Evolutionary conservation across 2,888 invertebrate species (phyloP).

Genomic region (Ecliptopera silaceata): DNA sequence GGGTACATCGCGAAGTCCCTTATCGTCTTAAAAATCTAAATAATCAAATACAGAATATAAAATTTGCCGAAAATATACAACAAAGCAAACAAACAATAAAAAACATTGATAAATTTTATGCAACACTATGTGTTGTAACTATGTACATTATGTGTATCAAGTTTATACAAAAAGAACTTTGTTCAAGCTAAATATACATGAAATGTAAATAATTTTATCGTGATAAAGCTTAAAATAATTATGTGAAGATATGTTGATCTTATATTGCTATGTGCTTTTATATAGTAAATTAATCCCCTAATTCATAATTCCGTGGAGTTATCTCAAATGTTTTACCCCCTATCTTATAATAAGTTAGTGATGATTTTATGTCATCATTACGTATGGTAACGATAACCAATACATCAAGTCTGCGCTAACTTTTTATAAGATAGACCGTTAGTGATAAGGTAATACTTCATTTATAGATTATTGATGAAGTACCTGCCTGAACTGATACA

Average conservation of each 20-base stretch:
- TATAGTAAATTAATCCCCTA: not conserved
- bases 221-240: slow-evolving; percentile 21
- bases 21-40: slow-evolving; percentile 2
- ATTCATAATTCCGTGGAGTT: not conserved
- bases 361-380: too few species aligned
- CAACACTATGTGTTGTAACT: slow-evolving; percentile 70
- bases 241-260: slow-evolving; percentile 45
- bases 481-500: not conserved
- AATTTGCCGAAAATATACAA: slow-evolving; percentile 58
- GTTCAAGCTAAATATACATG: slow-evolving; percentile 72
- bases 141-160: slow-evolving; percentile 51
- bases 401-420: too few species aligned
- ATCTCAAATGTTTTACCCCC: not conserved
- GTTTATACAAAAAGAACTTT: slow-evolving; percentile 66
- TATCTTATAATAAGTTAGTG: too few species aligned
- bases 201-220: slow-evolving; percentile 34
- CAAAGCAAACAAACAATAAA: slow-evolving; percentile 49
- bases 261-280: slow-evolving; percentile 32
- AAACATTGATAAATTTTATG: slow-evolving; percentile 46
- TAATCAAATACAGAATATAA: slow-evolving; percentile 41
- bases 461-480: not conserved
- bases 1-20: not conserved
- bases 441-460: too few species aligned
- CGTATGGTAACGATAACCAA: too few species aligned
- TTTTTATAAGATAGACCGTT: too few species aligned